Base-by-base conservation (phyloP, 2,888 invertebrate genomes). In the Plutella xylostella region DNA sequence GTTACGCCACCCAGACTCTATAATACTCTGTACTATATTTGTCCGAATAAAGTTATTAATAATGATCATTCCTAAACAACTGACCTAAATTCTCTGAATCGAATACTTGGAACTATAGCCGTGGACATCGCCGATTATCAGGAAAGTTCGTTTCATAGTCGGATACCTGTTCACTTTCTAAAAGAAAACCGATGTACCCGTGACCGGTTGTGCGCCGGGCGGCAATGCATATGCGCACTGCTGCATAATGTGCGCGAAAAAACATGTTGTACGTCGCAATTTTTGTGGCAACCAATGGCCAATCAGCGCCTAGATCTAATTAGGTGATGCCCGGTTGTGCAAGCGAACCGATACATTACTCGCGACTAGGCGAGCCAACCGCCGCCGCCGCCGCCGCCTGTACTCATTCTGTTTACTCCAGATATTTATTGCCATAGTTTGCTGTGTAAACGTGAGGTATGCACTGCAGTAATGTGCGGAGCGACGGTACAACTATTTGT, bases 261-360 rank as follows among this genome's bases (percentile, higher is more conserved):
- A 43, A n/a, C 28, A 15, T 40, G 46, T 43, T 43, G 43, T 40
- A 33, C 39, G 30, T 31, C 43, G 61, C 60, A 63, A 60, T 53
- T 56, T 60, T 60, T 52, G 54, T 58, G 55, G 63, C 48, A 53
- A 60, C 58, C 59, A 60, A 58, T 57, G 58, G 55, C 54, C 64
- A 64, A 72, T 70, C 63, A 63, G 54, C 57, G 54, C 60, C 56
- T 58, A 59, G 64, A 69, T 68, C 65, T 74, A 74, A 74, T 75
- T 74, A 67, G 68, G 57, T 48, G 55, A 57, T 56, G 56, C 60
- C 55, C 52, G 54, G 50, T 64, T 65, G 58, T 56, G 62, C 61
- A 64, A 63, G 55, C 53, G 49, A 31, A 30, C 25, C 22, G 31
- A 17, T 17, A n/a, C n/a, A n/a, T n/a, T n/a, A n/a, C n/a, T n/a